phyloP scores from a whole-genome alignment of 2,888 invertebrate species.

The Amiota minor region DNA sequence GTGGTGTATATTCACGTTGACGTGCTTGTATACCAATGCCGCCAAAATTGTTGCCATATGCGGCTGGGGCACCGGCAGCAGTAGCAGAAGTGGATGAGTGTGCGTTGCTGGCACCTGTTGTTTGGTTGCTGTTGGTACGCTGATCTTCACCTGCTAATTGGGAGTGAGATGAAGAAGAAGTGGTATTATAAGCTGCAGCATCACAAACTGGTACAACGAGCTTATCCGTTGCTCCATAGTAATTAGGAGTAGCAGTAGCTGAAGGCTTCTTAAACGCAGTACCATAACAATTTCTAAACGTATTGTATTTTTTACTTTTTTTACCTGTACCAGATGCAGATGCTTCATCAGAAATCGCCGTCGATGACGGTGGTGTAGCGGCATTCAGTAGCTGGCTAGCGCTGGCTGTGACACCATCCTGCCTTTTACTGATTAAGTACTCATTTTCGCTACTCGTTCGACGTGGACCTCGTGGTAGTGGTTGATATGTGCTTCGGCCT shows the following conservation, averaged over 20 bases:
- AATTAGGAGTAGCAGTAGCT: conserved; percentile 26
- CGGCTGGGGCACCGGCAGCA: conserved; percentile 35
- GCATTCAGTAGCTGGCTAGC: conserved; percentile 18
- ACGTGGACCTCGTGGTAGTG: conserved; percentile 79
- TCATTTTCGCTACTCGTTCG: conserved; percentile 77
- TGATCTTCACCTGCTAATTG: conserved; percentile 50
- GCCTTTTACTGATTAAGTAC: conserved; percentile 68
- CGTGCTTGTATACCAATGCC: conserved; percentile 53
- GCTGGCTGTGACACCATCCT: conserved; percentile 44
- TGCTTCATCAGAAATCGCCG: conserved; percentile 25
- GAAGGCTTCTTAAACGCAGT: conserved; percentile 37
- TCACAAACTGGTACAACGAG: conserved; percentile 53
- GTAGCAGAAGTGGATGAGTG: conserved; percentile 30
- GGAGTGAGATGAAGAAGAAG: conserved; percentile 51
- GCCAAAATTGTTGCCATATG: conserved; percentile 45
- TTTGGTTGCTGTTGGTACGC: conserved; percentile 44
- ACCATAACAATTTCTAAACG: conserved; percentile 45
- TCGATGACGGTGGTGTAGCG: conserved; percentile 10
- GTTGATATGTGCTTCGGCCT: conserved; percentile 83
- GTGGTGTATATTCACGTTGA: conserved; percentile 57
- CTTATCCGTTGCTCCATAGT: conserved; percentile 68
- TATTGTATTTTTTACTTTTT: conserved; percentile 35
- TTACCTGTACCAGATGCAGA: conserved; percentile 44
- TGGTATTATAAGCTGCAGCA: conserved; percentile 37
- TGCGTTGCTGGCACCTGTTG: conserved; percentile 29